Conservation (phyloP, 2,888 invertebrate genomes). For the Penaeus monodon region DNA sequence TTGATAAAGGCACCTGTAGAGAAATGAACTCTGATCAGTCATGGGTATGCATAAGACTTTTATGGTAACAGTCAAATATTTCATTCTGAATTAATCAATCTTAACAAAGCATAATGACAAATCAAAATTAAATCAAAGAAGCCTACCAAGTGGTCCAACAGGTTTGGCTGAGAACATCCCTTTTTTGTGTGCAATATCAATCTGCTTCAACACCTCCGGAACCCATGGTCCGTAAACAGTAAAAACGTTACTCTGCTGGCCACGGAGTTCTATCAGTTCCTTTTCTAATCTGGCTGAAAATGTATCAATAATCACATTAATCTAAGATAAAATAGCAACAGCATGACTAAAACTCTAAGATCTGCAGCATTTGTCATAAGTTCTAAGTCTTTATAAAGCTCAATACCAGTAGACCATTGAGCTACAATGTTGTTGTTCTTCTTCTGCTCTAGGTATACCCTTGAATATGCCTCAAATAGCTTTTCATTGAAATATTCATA, state of each 20-base stretch:
- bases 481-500: too few relatives aligned
- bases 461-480: too few relatives aligned
- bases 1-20: conserved; percentile 56
- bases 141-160: conserved; percentile 62
- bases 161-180: conserved; percentile 49
- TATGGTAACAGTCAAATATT: neutral
- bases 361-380: too few relatives aligned
- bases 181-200: conserved; percentile 17
- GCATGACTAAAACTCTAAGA: too few relatives aligned
- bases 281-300: conserved; percentile 38
- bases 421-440: too few relatives aligned
- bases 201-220: conserved; percentile 40
- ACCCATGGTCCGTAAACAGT: conserved; percentile 59
- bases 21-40: neutral
- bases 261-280: neutral
- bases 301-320: neutral
- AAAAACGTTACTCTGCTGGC: conserved; percentile 31
- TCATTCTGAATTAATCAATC: neutral
- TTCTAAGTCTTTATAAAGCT: too few relatives aligned
- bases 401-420: too few relatives aligned
- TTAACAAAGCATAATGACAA: neutral
- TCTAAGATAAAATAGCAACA: too few relatives aligned
- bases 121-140: neutral
- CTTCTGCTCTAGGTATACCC: too few relatives aligned
- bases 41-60: too few relatives aligned